Percentiles rank a stretch among this genome's conserved stretches.
Conservation (phyloP, 2,113 vertebrate species). For the Noturus placidus region DNA sequence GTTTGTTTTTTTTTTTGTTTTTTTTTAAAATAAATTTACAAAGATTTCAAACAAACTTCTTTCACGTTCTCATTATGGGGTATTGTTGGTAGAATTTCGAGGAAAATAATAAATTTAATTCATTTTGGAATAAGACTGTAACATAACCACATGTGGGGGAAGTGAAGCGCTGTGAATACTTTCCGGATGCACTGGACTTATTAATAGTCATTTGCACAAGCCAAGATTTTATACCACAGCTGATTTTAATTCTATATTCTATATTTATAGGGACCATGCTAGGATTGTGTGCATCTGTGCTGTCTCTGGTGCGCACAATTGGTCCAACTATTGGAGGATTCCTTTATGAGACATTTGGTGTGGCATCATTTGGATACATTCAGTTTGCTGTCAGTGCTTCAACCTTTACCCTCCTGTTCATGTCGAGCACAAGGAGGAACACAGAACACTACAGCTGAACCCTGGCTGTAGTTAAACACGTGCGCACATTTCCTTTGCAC, state of each 20-base stretch:
- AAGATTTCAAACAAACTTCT: no score
- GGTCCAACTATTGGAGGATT: constrained; percentile 85
- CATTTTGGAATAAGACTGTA: no score
- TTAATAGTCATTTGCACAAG: background rate
- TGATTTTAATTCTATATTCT: background rate
- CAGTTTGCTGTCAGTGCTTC: constrained; percentile 75
- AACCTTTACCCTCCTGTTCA: constrained; percentile 75
- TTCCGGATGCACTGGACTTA: no score
- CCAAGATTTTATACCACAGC: background rate
- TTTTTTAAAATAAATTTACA: no score
- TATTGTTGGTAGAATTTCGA: no score
- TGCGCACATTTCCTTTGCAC: background rate
- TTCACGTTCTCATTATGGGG: no score
- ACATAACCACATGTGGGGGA: no score
- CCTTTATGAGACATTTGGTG: constrained; percentile 81
- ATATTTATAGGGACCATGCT: constrained; percentile 85
- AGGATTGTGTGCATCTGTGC: constrained; percentile 83
- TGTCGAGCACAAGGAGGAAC: background rate
- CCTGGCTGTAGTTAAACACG: background rate
- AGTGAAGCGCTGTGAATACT: no score
- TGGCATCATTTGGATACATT: constrained; percentile 81
- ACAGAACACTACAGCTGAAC: background rate
- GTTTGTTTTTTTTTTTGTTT: no score
- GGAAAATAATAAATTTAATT: no score
- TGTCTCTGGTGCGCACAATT: constrained; percentile 80